phyloP scores from a whole-genome alignment of 2,888 invertebrate species.

The Craniophora ligustri region DNA sequence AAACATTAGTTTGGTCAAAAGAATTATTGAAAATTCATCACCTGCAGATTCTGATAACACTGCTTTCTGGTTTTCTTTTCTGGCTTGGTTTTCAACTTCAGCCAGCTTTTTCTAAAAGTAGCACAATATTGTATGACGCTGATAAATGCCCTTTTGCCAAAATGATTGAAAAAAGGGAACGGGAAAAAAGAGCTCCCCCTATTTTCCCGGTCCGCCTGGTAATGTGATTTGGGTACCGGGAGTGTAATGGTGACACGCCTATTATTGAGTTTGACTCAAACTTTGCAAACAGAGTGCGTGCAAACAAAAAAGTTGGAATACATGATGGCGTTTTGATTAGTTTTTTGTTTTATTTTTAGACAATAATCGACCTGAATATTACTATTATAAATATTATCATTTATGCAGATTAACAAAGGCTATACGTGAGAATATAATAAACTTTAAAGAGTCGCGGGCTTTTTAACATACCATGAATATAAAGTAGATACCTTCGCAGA shows the following conservation, averaged over 20 bases:
- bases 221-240: conserved; percentile 48
- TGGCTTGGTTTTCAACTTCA: neutral
- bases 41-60: neutral
- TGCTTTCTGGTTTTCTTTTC: neutral
- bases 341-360: conserved; percentile 12
- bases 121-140: conserved; percentile 26
- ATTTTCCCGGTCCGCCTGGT: conserved; percentile 38
- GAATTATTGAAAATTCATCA: conserved; percentile 5
- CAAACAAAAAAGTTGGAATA: conserved; percentile 18
- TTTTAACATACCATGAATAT: conserved; percentile 37
- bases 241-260: conserved; percentile 47
- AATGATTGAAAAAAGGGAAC: conserved; percentile 21
- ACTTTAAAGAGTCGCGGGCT: conserved; percentile 5
- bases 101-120: conserved; percentile 3
- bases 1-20: neutral
- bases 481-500: conserved; percentile 31
- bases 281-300: conserved; percentile 45
- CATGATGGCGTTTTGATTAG: conserved; percentile 20
- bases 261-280: conserved; percentile 44
- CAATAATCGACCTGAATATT: conserved; percentile 18
- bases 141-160: conserved; percentile 34
- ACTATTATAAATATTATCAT: too few relatives aligned
- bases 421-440: too few relatives aligned
- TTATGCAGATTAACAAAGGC: too few relatives aligned
- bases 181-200: conserved; percentile 12